Conservation (phyloP, 2,888 invertebrate species). For the Sphaeridia pumilis region DNA sequence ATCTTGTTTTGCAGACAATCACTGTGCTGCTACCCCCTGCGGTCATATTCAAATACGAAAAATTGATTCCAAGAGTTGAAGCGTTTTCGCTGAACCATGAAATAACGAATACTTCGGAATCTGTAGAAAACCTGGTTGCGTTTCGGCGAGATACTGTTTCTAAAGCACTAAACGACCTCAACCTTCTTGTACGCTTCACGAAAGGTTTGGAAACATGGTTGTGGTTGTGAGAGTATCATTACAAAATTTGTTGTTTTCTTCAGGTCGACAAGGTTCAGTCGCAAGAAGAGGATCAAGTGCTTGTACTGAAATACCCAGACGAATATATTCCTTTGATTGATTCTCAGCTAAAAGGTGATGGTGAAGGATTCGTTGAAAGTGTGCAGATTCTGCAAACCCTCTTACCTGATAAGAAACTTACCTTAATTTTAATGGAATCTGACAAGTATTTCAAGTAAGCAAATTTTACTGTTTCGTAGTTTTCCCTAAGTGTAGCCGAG, state of each 20-base stretch:
- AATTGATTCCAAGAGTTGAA: background rate
- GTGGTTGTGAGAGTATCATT: no score
- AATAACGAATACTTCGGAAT: background rate
- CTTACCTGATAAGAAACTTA: constrained; percentile 38
- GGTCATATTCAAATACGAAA: constrained; percentile 5
- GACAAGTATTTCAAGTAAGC: constrained; percentile 45
- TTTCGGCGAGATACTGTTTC: constrained; percentile 8
- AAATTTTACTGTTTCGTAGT: no score
- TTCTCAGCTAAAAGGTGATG: constrained; percentile 10
- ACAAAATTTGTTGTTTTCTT: no score
- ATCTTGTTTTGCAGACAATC: constrained; percentile 4
- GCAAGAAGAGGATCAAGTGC: constrained; percentile 21
- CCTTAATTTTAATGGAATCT: constrained; percentile 42
- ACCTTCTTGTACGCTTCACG: constrained; percentile 13
- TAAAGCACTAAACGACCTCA: constrained; percentile 1
- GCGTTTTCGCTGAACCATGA: constrained; percentile 1
- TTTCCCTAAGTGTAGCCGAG: no score
- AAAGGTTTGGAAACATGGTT: no score
- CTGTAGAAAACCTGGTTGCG: constrained; percentile 7
- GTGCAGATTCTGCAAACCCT: constrained; percentile 25
- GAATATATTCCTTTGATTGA: constrained; percentile 20
- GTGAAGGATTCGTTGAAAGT: constrained; percentile 21
- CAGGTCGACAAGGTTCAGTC: constrained; percentile 10
- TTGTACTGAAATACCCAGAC: constrained; percentile 22
- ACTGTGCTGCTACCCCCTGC: constrained; percentile 5